Percentiles rank a stretch among this genome's conserved stretches.
Evolutionary conservation across 2,888 invertebrate genomes (phyloP).

Genomic region (Eristalis pertinax): DNA sequence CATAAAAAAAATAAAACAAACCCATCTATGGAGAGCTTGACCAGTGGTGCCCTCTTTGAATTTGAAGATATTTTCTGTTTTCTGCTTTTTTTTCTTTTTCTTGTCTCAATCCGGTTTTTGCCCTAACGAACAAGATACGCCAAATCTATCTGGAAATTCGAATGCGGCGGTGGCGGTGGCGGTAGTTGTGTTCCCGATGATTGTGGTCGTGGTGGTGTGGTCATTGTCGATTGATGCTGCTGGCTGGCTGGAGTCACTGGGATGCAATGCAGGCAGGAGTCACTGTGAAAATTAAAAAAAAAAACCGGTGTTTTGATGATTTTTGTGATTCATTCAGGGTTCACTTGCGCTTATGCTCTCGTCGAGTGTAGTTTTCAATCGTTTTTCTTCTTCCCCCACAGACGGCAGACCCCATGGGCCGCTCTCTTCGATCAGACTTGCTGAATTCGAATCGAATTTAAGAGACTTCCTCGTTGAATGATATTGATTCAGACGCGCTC

Average conservation of each 20-base stretch:
- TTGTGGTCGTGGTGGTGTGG: slow-evolving; percentile 22
- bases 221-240: slow-evolving; percentile 62
- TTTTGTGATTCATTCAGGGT: slow-evolving; percentile 63
- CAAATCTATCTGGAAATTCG: slow-evolving; percentile 62
- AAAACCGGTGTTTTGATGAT: slow-evolving; percentile 62
- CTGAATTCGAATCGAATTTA: slow-evolving; percentile 20
- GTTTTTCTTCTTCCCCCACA: background rate
- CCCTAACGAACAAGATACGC: slow-evolving; percentile 58
- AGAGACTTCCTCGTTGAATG: slow-evolving; percentile 10
- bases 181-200: background rate
- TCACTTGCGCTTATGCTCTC: slow-evolving; percentile 28
- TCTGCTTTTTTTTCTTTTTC: slow-evolving; percentile 14
- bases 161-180: slow-evolving; percentile 38
- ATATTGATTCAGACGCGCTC: too few species aligned
- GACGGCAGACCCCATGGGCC: too few species aligned
- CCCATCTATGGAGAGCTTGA: slow-evolving; percentile 42
- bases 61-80: slow-evolving; percentile 40
- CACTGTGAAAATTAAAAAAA: background rate
- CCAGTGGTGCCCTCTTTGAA: slow-evolving; percentile 70
- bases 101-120: slow-evolving; percentile 63
- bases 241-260: slow-evolving; percentile 23
- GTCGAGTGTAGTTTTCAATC: background rate
- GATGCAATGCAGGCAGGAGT: slow-evolving; percentile 10
- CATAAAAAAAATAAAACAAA: too few species aligned
- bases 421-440: background rate